These are phyloP conservation scores for Pseudois nayaur DNA, from an alignment of 2,113 vertebrate species.

Conservation along the genomic window DNA sequence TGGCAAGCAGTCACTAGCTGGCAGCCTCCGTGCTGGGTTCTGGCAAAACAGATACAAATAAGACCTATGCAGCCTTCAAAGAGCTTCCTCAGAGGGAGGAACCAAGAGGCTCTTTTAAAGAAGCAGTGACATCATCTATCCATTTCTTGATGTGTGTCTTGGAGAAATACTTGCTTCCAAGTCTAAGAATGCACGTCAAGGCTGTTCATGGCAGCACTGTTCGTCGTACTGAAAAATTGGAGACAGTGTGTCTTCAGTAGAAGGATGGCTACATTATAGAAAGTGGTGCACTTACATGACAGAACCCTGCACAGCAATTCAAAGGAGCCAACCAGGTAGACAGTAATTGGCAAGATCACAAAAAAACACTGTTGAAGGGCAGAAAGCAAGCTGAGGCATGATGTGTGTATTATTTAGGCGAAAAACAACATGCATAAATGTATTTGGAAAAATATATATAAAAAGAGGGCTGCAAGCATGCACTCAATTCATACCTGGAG, in stretches of 20 bases:
- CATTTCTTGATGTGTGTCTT: neutral
- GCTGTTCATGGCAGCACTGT: neutral
- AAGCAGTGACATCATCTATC: neutral
- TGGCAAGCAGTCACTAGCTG: neutral
- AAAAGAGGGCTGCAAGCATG: neutral
- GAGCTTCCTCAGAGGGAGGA: neutral
- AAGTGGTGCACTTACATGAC: neutral
- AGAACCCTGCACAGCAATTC: neutral
- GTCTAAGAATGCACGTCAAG: neutral
- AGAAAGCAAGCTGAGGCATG: neutral
- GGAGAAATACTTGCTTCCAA: neutral
- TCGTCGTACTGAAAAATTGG: neutral
- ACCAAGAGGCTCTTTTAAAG: neutral
- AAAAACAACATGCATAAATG: neutral
- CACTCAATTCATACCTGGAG: neutral
- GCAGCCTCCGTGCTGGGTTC: neutral
- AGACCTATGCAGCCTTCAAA: neutral
- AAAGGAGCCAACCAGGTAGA: neutral
- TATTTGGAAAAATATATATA: neutral
- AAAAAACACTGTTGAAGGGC: neutral
- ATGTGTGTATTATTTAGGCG: neutral
- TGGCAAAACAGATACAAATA: neutral
- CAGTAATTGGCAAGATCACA: neutral
- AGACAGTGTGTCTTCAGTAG: rapidly evolving
- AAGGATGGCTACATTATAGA: neutral